A percentile compares a stretch with the other conserved stretches of the same genome.
phyloP scores from a whole-genome alignment of 2,888 invertebrate species.

The Elgonia sp. region DNA sequence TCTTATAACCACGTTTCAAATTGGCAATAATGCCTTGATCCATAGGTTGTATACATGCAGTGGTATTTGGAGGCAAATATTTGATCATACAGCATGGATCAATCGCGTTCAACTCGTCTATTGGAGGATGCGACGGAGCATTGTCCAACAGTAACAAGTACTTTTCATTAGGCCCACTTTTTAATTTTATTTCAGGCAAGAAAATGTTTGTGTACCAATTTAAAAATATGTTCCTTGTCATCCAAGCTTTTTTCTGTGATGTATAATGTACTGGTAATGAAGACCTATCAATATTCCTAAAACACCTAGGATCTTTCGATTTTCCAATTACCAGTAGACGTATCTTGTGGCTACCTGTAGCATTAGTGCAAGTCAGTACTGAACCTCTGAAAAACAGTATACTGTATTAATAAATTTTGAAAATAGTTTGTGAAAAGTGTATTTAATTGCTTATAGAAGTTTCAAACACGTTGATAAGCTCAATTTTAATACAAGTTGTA shows the following conservation, averaged over 20 bases:
- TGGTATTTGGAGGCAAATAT: slow-evolving; percentile 24
- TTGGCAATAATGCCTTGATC: slow-evolving; percentile 9
- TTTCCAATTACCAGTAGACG: slow-evolving; percentile 37
- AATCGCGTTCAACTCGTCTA: slow-evolving; percentile 28
- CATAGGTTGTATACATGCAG: slow-evolving; percentile 3
- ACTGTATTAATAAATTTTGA: slow-evolving; percentile 14
- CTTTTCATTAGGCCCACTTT: slow-evolving; percentile 24
- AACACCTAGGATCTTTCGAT: slow-evolving; percentile 34
- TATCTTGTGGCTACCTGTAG: slow-evolving; percentile 35
- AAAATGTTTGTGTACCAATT: slow-evolving; percentile 50
- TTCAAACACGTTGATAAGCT: not conserved
- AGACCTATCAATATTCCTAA: slow-evolving; percentile 40
- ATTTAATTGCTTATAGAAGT: not conserved
- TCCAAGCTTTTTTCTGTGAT: slow-evolving; percentile 35
- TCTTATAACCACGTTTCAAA: slow-evolving; percentile 12
- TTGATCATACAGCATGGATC: slow-evolving; percentile 17
- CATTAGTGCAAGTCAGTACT: slow-evolving; percentile 36
- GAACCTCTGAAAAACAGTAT: slow-evolving; percentile 13
- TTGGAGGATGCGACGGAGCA: slow-evolving; percentile 36
- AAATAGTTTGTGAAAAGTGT: slow-evolving; percentile 1
- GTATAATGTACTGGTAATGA: slow-evolving; percentile 34
- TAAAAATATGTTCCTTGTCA: slow-evolving; percentile 34
- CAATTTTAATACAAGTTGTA: not conserved
- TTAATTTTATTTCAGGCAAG: slow-evolving; percentile 37
- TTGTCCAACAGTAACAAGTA: slow-evolving; percentile 27